Percentiles rank a stretch among this genome's conserved stretches.
Conservation (phyloP, 2,113 vertebrate species). For the Neogale vison region DNA sequence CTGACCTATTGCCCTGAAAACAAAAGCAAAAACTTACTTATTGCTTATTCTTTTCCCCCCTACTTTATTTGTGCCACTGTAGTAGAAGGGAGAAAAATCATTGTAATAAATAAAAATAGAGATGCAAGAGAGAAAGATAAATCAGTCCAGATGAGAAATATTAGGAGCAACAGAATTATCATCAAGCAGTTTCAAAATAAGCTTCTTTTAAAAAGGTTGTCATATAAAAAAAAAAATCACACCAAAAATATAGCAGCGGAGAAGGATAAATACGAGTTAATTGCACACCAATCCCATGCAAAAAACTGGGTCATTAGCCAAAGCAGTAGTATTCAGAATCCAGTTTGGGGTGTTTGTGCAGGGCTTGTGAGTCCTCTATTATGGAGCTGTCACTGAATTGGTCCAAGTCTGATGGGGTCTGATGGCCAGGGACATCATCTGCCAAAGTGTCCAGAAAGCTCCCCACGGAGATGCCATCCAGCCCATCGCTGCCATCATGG, state of each 20-base stretch:
- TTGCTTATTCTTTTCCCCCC: slow-evolving; percentile 75
- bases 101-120: slow-evolving; percentile 85
- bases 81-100: slow-evolving; percentile 74
- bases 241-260: slow-evolving; percentile 84
- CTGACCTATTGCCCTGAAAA: slow-evolving; percentile 79
- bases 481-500: slow-evolving; percentile 90
- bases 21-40: slow-evolving; percentile 75
- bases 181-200: slow-evolving; percentile 75
- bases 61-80: slow-evolving; percentile 64
- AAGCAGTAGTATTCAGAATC: slow-evolving; percentile 97
- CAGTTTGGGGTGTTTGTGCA: slow-evolving; percentile 86
- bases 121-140: slow-evolving; percentile 60
- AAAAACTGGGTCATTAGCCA: slow-evolving; percentile 83
- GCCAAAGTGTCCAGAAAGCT: slow-evolving; percentile 97
- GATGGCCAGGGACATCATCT: slow-evolving; percentile 90
- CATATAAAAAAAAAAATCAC: slow-evolving; percentile 64
- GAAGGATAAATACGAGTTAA: slow-evolving; percentile 80
- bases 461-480: slow-evolving; percentile 95
- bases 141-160: slow-evolving; percentile 54
- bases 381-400: slow-evolving; percentile 88
- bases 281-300: slow-evolving; percentile 77
- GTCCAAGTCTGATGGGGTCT: slow-evolving; percentile 91
- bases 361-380: slow-evolving; percentile 84
- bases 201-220: slow-evolving; percentile 72
- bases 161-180: slow-evolving; percentile 76